Conservation (phyloP, 2,888 invertebrate species). For the Sinotaia quadrata region DNA sequence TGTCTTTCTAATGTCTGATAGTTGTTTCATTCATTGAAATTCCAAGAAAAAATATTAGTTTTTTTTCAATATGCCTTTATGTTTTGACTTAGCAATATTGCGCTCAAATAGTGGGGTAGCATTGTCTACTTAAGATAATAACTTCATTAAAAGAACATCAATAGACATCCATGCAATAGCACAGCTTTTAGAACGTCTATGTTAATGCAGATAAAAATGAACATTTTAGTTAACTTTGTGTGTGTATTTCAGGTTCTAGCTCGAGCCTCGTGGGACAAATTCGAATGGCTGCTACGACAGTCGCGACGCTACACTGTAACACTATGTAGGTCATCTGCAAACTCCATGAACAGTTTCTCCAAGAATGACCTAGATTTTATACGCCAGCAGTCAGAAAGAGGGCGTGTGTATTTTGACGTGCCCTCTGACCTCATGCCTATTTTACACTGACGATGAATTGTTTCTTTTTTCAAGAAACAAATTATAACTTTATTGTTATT, state of each 20-base stretch:
- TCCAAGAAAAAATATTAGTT: too few relatives aligned
- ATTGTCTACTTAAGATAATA: too few relatives aligned
- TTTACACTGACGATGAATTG: background rate
- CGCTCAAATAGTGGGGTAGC: too few relatives aligned
- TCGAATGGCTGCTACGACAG: constrained; percentile 78
- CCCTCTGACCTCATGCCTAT: constrained; percentile 73
- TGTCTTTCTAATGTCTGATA: too few relatives aligned
- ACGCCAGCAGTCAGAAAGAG: constrained; percentile 79
- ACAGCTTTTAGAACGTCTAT: too few relatives aligned
- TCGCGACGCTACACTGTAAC: constrained; percentile 80
- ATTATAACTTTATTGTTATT: background rate
- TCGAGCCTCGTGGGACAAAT: constrained; percentile 78
- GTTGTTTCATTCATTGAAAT: too few relatives aligned
- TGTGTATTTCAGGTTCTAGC: constrained; percentile 75
- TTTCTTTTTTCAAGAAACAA: background rate
- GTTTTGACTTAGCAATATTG: too few relatives aligned
- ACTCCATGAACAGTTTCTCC: constrained; percentile 50
- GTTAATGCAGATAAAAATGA: too few relatives aligned
- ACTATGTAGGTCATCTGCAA: constrained; percentile 81
- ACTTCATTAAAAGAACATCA: too few relatives aligned
- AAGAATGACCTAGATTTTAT: constrained; percentile 81
- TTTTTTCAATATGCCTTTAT: too few relatives aligned
- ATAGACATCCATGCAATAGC: too few relatives aligned
- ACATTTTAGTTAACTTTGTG: too few relatives aligned
- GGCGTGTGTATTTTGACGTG: constrained; percentile 84